Evolutionary conservation across 2,113 vertebrate species (phyloP).

Genomic region (Crotalus viridis): DNA sequence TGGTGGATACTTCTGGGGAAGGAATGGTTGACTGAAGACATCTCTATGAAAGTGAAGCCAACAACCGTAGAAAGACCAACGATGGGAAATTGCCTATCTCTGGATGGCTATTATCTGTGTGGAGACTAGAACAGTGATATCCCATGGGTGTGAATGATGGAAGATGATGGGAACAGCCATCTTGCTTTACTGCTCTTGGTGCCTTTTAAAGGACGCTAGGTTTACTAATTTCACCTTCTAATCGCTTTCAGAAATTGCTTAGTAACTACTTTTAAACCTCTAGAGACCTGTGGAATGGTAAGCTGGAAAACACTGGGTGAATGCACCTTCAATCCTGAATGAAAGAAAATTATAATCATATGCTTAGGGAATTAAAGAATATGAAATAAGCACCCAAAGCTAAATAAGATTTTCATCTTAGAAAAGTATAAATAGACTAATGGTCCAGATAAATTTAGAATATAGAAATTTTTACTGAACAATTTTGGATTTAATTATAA

Average conservation of each 20-base stretch:
- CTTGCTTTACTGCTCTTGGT: neutral
- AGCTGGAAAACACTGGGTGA: neutral
- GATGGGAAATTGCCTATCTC: neutral
- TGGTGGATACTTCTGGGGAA: neutral
- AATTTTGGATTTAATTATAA: neutral
- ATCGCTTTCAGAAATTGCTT: neutral
- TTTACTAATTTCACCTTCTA: neutral
- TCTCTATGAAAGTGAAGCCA: neutral
- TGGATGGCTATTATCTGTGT: neutral
- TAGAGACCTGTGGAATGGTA: neutral
- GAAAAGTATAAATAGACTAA: neutral
- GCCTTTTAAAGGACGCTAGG: neutral
- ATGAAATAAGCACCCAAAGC: neutral
- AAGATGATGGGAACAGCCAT: neutral
- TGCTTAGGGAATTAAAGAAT: neutral
- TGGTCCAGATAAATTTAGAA: neutral
- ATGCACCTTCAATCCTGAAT: neutral
- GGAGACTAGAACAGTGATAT: neutral
- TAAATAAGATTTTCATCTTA: neutral
- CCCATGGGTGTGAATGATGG: neutral
- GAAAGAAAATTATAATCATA: neutral
- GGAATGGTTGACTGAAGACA: neutral
- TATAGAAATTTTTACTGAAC: neutral
- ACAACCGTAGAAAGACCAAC: neutral
- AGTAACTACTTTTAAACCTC: neutral